Evolutionary conservation across 2,113 vertebrate genomes (phyloP), one percentile per base, ranked within the genome.

Genomic region (Leptosomus discolor): DNA sequence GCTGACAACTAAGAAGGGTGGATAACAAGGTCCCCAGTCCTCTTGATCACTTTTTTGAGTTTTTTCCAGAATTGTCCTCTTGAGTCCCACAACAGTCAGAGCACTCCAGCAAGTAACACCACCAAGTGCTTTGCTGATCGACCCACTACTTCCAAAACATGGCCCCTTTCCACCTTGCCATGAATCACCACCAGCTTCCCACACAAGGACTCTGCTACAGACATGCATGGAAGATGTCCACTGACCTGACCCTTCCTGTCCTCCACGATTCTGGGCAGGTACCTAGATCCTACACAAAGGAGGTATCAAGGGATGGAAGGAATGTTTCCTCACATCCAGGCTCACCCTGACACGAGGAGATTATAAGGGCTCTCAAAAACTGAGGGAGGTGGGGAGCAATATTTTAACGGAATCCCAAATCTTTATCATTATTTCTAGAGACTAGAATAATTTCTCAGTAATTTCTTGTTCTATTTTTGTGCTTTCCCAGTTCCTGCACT

Each of bases 41-140:
- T 37, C 41, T 45, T 0, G 6, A 63, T 39, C 0, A 0, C 5
- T 37, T 82, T 43, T 22, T n/a, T 5, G 0, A 48, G 6, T 3
- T n/a, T 19, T 67, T 58, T 37, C 29, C 13, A 34, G 19, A 60
- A n/a, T 14, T 20, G 5, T 45, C 12, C 11, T 61, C 53, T 87
- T 29, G 45, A 5, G 11, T 36, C 69, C 46, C 17, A 23, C 14
- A 76, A 43, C 58, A 76, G 21, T 26, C 48, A 74, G 30, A 95
- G 51, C 46, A 75, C 22, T 90, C 30, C 24, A 64, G 63, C 30
- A 69, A 76, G 10, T 30, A 82, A 39, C 36, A 65, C 8, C 32
- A 68, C 15, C 1, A 5, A 58, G 32, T 11, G 24, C n/a, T 77
- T 39, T 24, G 7, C 0, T 58, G 24, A 73, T 32, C 10, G 11